phyloP scores from a whole-genome alignment of 2,888 invertebrate genomes.

The Biston stratarius region DNA sequence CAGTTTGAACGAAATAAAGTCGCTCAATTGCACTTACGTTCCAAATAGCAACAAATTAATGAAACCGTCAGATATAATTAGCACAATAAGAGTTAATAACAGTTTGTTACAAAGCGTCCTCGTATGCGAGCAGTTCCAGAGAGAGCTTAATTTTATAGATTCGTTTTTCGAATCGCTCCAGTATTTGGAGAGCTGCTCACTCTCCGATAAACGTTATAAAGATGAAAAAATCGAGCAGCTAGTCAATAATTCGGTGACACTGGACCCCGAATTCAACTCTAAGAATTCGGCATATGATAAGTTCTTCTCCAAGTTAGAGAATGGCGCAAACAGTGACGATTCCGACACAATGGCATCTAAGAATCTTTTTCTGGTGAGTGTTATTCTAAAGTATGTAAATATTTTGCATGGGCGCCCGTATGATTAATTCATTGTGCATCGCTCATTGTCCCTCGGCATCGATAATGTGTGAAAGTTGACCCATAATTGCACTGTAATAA shows the following conservation, averaged over 20 bases:
- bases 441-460: conserved; percentile 26
- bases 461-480: conserved; percentile 39
- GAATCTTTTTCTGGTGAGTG: conserved; percentile 84
- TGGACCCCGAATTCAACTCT: conserved; percentile 59
- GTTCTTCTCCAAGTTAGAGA: conserved; percentile 72
- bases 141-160: conserved; percentile 81
- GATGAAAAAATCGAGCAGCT: conserved; percentile 64
- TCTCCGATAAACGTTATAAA: conserved; percentile 64
- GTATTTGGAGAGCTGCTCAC: conserved; percentile 74
- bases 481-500: conserved; percentile 13
- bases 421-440: conserved; percentile 47
- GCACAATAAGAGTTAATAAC: conserved; percentile 72
- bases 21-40: conserved; percentile 64
- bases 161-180: conserved; percentile 81
- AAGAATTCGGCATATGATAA: conserved; percentile 67
- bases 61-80: conserved; percentile 81
- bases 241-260: conserved; percentile 52
- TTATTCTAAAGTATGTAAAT: conserved; percentile 75
- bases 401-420: conserved; percentile 52
- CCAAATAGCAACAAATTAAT: conserved; percentile 70
- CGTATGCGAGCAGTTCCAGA: conserved; percentile 77
- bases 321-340: conserved; percentile 67
- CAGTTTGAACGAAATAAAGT: conserved; percentile 60
- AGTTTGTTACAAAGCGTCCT: conserved; percentile 69
- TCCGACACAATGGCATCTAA: conserved; percentile 81